Percentiles rank a stretch among this genome's conserved stretches.
phyloP scores from a whole-genome alignment of 2,888 invertebrate genomes.

The Phortica magna region DNA sequence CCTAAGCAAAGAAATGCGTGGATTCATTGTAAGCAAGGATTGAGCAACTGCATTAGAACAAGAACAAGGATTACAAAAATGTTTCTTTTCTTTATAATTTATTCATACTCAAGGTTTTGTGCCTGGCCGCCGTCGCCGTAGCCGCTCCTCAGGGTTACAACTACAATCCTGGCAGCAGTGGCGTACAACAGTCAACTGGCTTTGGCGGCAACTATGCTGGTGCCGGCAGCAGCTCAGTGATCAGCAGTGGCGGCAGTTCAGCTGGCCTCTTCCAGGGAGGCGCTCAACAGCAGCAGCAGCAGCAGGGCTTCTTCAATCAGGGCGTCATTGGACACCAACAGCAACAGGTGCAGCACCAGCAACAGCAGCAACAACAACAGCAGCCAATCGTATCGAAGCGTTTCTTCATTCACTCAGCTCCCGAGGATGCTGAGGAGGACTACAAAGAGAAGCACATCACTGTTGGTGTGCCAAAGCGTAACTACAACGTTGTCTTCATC shows the following conservation, averaged over 20 bases:
- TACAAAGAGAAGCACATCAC: slow-evolving; percentile 73
- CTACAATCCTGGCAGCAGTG: slow-evolving; percentile 64
- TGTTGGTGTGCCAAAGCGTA: slow-evolving; percentile 76
- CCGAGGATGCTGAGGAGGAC: slow-evolving; percentile 75
- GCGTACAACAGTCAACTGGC: slow-evolving; percentile 38
- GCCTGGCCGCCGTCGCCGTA: slow-evolving; percentile 69
- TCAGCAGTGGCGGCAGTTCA: slow-evolving; percentile 5
- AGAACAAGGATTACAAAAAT: slow-evolving; percentile 36
- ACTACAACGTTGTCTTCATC: slow-evolving; percentile 77
- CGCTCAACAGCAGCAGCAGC: slow-evolving; percentile 45
- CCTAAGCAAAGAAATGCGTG: slow-evolving; percentile 74
- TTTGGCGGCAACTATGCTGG: slow-evolving; percentile 49
- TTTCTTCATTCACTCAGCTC: slow-evolving; percentile 77
- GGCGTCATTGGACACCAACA: slow-evolving; percentile 42
- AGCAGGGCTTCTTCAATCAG: slow-evolving; percentile 29
- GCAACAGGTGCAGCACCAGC: slow-evolving; percentile 49
- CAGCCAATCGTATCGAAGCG: slow-evolving; percentile 75
- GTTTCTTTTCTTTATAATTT: background rate
- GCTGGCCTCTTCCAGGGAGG: slow-evolving; percentile 51
- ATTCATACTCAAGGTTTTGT: slow-evolving; percentile 64
- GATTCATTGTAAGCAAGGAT: slow-evolving; percentile 73
- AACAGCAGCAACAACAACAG: slow-evolving; percentile 59
- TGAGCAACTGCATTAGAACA: background rate
- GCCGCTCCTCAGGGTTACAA: slow-evolving; percentile 77
- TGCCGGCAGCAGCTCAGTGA: slow-evolving; percentile 42